These are phyloP conservation scores for Atherinomorus stipes DNA, from an alignment of 2,113 vertebrate genomes.

Conservation along the genomic window DNA sequence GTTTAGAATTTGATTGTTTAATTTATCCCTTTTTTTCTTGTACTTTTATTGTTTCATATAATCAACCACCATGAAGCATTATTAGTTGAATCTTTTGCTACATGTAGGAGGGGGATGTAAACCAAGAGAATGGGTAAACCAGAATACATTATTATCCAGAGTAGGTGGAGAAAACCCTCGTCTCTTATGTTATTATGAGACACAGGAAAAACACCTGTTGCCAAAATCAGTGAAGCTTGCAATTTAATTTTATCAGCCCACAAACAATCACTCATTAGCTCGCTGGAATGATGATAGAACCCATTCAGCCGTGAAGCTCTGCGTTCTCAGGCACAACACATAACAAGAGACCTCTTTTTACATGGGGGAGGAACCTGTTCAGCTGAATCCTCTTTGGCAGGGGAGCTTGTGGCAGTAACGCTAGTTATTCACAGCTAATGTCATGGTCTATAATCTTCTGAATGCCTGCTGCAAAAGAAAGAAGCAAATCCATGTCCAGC, in stretches of 20 bases:
- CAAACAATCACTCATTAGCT: conserved; percentile 94
- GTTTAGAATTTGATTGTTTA: no score
- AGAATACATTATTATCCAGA: conserved; percentile 69
- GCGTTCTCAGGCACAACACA: conserved; percentile 84
- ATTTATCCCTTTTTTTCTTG: not conserved
- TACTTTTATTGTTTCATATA: not conserved
- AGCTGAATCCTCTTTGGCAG: conserved; percentile 79
- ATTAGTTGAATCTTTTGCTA: conserved; percentile 17
- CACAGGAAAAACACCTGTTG: conserved; percentile 92
- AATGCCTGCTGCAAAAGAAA: conserved; percentile 56
- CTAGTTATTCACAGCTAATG: conserved; percentile 63
- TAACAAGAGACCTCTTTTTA: conserved; percentile 85
- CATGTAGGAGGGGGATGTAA: conserved; percentile 38
- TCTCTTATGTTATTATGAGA: conserved; percentile 69
- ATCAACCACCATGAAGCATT: conserved; percentile 30
- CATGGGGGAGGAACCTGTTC: conserved; percentile 82
- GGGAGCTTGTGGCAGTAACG: conserved; percentile 38
- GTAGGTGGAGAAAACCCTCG: conserved; percentile 55
- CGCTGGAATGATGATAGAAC: conserved; percentile 88
- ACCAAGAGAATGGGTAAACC: conserved; percentile 55
- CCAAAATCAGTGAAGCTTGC: conserved; percentile 91
- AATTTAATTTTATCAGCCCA: conserved; percentile 96
- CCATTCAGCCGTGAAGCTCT: conserved; percentile 87
- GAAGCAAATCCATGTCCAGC: conserved; percentile 50
- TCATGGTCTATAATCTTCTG: conserved; percentile 68